These are phyloP conservation scores for Telmatochromis brichardi DNA, from an alignment of 2,113 vertebrate genomes.

Conservation along the genomic window DNA sequence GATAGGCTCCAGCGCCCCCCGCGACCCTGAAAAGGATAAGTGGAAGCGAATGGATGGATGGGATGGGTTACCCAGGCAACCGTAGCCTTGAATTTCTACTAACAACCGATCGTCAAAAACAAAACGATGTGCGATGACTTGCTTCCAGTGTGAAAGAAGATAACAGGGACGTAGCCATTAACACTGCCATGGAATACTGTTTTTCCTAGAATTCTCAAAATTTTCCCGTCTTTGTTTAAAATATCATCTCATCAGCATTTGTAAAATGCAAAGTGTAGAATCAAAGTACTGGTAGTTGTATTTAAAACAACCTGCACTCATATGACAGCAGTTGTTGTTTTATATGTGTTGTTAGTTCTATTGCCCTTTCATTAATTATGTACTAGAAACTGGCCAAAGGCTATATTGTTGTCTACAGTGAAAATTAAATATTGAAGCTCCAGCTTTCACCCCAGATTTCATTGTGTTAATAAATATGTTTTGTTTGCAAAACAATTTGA, in stretches of 20 bases:
- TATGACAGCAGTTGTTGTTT: neutral
- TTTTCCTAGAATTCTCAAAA: neutral
- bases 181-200: neutral
- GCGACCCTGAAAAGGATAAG: too few relatives aligned
- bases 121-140: neutral
- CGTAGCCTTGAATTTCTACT: neutral
- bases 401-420: constrained; percentile 59
- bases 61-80: neutral
- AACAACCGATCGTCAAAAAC: rapidly evolving
- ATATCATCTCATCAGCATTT: neutral
- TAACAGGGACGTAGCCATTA: neutral
- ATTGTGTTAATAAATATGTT: constrained; percentile 75
- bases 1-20: too few relatives aligned
- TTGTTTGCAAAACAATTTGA: constrained; percentile 69
- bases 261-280: neutral
- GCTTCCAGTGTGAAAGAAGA: constrained; percentile 7
- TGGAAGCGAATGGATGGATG: too few relatives aligned
- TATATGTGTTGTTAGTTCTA: constrained; percentile 33
- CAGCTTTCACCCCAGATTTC: constrained; percentile 62
- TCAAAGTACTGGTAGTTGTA: neutral
- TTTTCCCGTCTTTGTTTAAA: neutral
- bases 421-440: constrained; percentile 69
- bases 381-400: constrained; percentile 54
- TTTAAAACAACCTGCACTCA: neutral
- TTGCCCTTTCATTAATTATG: constrained; percentile 61